phyloP scores from a whole-genome alignment of 2,113 vertebrate species.

The Agapornis roseicollis region DNA sequence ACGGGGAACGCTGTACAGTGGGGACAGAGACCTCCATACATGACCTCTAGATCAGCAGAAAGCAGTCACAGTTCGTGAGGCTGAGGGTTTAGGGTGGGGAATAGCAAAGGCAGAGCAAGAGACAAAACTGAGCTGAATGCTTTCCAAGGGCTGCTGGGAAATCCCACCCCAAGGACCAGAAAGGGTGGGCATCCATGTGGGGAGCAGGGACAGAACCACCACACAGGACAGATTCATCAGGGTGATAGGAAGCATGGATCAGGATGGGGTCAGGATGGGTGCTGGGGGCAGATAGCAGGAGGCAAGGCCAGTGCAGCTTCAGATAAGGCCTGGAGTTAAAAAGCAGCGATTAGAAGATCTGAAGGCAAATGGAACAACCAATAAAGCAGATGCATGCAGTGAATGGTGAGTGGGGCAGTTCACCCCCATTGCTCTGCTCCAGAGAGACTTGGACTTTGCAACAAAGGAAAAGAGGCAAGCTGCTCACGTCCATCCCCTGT shows the following conservation, averaged over 20 bases:
- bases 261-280: neutral
- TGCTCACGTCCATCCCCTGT: neutral
- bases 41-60: neutral
- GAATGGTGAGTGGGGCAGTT: accelerated
- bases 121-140: neutral
- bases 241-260: neutral
- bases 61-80: neutral
- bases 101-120: neutral
- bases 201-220: neutral
- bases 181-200: neutral
- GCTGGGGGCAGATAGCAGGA: neutral
- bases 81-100: neutral
- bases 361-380: neutral
- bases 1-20: accelerated
- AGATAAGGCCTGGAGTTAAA: neutral
- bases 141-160: neutral
- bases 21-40: neutral
- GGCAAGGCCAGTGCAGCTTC: neutral
- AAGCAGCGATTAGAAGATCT: neutral
- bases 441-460: neutral
- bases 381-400: neutral
- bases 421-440: neutral
- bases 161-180: neutral
- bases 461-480: neutral
- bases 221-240: neutral